Evolutionary conservation across 2,888 invertebrate species (phyloP).

Genomic region (Mythimna lalbum): DNA sequence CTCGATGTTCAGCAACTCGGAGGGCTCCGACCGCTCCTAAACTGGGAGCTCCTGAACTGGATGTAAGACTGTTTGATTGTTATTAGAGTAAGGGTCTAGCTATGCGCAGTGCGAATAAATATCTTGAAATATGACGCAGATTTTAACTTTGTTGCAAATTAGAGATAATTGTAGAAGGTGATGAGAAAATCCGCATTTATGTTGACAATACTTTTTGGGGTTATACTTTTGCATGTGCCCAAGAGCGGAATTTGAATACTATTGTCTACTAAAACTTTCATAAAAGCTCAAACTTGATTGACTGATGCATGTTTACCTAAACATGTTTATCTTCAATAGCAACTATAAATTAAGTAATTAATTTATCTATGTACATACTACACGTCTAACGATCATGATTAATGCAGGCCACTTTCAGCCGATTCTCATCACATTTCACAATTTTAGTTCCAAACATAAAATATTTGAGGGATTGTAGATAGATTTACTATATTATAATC

Average conservation of each 20-base stretch:
- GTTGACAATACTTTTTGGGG: not conserved
- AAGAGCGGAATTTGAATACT: slow-evolving; percentile 8
- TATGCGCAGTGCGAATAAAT: slow-evolving; percentile 56
- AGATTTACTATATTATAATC: slow-evolving; percentile 40
- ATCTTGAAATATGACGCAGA: slow-evolving; percentile 20
- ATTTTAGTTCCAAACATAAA: slow-evolving; percentile 27
- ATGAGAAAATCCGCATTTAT: slow-evolving; percentile 37
- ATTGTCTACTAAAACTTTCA: slow-evolving; percentile 21
- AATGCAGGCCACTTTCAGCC: not conserved
- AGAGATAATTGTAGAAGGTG: not conserved
- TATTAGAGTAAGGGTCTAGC: slow-evolving; percentile 49
- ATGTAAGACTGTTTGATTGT: slow-evolving; percentile 61
- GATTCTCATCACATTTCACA: slow-evolving; percentile 24
- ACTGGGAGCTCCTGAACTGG: slow-evolving; percentile 26
- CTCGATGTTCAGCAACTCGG: slow-evolving; percentile 91
- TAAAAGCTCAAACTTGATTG: not conserved
- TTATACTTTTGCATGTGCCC: slow-evolving; percentile 15
- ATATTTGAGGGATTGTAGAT: slow-evolving; percentile 38
- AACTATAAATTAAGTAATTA: not conserved
- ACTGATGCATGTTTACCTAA: slow-evolving; percentile 4
- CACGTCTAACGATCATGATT: not conserved
- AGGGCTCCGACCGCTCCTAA: slow-evolving; percentile 75
- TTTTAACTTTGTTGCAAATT: slow-evolving; percentile 25
- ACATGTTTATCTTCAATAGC: not conserved
- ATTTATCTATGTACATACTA: not conserved